Evolutionary conservation across 2,888 invertebrate genomes (phyloP).

Genomic region (Malthinus seriepunctatus): DNA sequence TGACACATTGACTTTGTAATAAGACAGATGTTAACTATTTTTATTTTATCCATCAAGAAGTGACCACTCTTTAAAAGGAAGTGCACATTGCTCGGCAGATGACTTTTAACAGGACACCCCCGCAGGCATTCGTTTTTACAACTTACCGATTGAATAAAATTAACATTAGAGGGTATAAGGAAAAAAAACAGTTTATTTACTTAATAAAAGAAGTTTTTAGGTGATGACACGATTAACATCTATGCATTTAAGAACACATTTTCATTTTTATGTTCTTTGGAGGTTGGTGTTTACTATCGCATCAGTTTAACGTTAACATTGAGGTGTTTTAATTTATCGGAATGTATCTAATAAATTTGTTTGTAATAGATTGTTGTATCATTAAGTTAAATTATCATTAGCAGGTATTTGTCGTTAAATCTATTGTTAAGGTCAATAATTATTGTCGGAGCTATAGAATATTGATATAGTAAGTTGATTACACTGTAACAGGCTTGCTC

Average conservation of each 20-base stretch:
- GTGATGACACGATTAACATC: conserved; percentile 21
- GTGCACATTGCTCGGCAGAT: conserved; percentile 50
- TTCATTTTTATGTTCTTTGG: too few relatives aligned
- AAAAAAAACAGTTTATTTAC: conserved; percentile 17
- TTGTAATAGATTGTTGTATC: too few relatives aligned
- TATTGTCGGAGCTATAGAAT: too few relatives aligned
- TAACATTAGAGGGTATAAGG: conserved; percentile 14
- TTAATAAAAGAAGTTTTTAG: conserved; percentile 17
- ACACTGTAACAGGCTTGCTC: too few relatives aligned
- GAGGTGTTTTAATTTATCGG: too few relatives aligned
- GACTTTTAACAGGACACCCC: conserved; percentile 44
- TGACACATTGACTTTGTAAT: conserved; percentile 47
- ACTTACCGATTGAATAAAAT: conserved; percentile 23
- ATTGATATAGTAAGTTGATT: too few relatives aligned
- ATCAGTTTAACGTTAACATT: too few relatives aligned
- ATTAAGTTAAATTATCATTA: too few relatives aligned
- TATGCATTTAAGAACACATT: conserved; percentile 1
- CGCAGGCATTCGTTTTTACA: conserved; percentile 39
- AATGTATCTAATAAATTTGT: too few relatives aligned
- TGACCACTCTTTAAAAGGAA: conserved; percentile 49
- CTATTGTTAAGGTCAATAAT: too few relatives aligned
- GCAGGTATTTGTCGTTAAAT: too few relatives aligned
- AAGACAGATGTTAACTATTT: conserved; percentile 46
- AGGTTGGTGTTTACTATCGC: too few relatives aligned
- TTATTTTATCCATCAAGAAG: conserved; percentile 44